Percentiles rank a stretch among this genome's conserved stretches.
Evolutionary conservation across 2,797 vertebrate genomes (phyloP).

Genomic region (Helostoma temminkii): DNA sequence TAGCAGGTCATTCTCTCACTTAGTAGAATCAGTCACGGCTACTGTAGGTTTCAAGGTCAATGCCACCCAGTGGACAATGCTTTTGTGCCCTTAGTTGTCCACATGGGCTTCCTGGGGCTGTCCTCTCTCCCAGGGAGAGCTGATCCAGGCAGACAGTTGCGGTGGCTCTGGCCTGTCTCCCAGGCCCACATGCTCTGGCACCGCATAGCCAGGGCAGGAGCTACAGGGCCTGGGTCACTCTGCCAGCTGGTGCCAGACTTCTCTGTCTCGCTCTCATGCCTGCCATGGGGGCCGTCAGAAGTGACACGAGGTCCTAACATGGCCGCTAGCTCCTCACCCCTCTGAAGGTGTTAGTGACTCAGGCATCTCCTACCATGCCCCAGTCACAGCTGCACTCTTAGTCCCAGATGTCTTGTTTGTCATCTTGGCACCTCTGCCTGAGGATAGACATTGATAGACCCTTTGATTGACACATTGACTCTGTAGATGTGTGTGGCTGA

Average conservation of each 20-base stretch:
- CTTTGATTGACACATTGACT: slow-evolving; percentile 80
- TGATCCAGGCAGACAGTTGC: slow-evolving; percentile 83
- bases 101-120: slow-evolving; percentile 73
- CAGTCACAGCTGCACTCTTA: slow-evolving; percentile 74
- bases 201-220: slow-evolving; percentile 72
- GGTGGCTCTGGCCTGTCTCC: slow-evolving; percentile 78
- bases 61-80: slow-evolving; percentile 59
- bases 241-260: slow-evolving; percentile 83
- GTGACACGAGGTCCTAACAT: slow-evolving; percentile 79
- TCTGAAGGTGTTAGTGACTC: slow-evolving; percentile 76
- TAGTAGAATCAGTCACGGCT: slow-evolving; percentile 56
- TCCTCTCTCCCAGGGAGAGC: slow-evolving; percentile 69
- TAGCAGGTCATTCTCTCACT: slow-evolving; percentile 41
- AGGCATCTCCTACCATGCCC: slow-evolving; percentile 71
- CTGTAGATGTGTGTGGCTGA: slow-evolving; percentile 37
- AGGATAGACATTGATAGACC: slow-evolving; percentile 81
- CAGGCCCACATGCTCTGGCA: slow-evolving; percentile 69
- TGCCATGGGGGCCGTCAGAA: slow-evolving; percentile 75
- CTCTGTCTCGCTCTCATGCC: slow-evolving; percentile 68
- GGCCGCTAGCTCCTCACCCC: slow-evolving; percentile 69
- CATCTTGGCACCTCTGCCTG: slow-evolving; percentile 74
- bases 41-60: slow-evolving; percentile 78
- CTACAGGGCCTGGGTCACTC: slow-evolving; percentile 82
- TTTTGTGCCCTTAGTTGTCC: slow-evolving; percentile 61
- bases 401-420: slow-evolving; percentile 82